Conservation (phyloP, 2,797 vertebrate genomes). For the Rachycentron canadum region DNA sequence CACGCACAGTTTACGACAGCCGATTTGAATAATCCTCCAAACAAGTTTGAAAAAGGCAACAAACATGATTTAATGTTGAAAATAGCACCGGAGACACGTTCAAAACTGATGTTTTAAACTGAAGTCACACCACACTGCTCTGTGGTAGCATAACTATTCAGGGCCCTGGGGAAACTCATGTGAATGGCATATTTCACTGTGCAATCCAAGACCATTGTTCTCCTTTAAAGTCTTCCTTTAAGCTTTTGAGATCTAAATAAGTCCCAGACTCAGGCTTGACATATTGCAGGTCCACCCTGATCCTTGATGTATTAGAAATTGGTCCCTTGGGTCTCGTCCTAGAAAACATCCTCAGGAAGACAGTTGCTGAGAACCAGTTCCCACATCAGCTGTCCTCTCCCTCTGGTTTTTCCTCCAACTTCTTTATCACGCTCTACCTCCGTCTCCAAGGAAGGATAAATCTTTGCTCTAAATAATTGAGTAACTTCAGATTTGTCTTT, state of each 20-base stretch:
- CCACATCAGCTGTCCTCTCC: constrained; percentile 57
- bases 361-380: constrained; percentile 43
- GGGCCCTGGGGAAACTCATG: neutral
- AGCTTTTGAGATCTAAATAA: constrained; percentile 64
- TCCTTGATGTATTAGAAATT: constrained; percentile 69
- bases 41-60: neutral
- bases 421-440: constrained; percentile 28
- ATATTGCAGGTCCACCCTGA: constrained; percentile 56
- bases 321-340: constrained; percentile 71
- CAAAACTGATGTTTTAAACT: constrained; percentile 2
- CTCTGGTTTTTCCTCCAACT: constrained; percentile 45
- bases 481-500: constrained; percentile 82
- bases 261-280: constrained; percentile 50
- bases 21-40: neutral
- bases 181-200: constrained; percentile 31
- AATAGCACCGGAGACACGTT: constrained; percentile 3
- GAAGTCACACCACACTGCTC: neutral
- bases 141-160: constrained; percentile 21
- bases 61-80: constrained; percentile 10
- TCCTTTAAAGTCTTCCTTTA: constrained; percentile 28
- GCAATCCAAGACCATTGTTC: neutral
- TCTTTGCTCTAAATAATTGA: constrained; percentile 84
- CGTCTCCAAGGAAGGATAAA: constrained; percentile 74
- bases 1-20: neutral
- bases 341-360: constrained; percentile 72